These are phyloP conservation scores for Mionectes olivaceus DNA, from an alignment of 2,797 vertebrate species.

Conservation along the genomic window DNA sequence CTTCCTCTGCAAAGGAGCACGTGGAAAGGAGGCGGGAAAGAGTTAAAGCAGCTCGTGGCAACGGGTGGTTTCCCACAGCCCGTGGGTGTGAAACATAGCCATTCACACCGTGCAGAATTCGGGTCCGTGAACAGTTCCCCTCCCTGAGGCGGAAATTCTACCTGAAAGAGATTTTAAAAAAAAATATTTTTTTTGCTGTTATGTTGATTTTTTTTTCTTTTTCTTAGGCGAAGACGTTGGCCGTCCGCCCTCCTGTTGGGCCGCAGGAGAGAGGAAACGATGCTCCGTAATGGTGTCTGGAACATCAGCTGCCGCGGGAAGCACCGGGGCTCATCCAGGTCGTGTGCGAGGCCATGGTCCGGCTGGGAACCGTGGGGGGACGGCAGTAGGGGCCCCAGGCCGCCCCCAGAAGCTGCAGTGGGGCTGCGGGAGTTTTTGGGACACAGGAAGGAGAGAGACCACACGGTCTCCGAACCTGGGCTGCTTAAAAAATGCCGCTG, in stretches of 20 bases:
- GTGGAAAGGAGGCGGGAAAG: background rate
- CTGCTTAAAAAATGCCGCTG: background rate
- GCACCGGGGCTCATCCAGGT: too few relatives aligned
- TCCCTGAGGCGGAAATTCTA: background rate
- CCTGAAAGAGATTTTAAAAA: background rate
- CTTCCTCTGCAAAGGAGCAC: background rate
- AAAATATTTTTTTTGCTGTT: too few relatives aligned
- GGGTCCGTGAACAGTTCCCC: background rate
- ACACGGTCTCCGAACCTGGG: background rate
- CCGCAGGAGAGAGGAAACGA: background rate
- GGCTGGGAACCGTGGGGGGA: fast-evolving
- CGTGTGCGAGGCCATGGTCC: background rate
- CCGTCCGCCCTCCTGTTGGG: background rate
- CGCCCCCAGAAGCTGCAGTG: background rate
- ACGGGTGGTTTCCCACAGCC: background rate
- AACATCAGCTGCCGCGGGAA: background rate
- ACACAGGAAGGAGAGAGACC: background rate
- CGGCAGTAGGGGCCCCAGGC: background rate
- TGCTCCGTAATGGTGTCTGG: background rate
- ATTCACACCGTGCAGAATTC: background rate
- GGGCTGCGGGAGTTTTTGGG: background rate
- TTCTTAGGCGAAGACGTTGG: background rate
- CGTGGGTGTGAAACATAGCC: background rate
- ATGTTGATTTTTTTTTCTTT: fast-evolving
- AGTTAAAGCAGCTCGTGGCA: background rate